These are phyloP conservation scores for Leucozona laternaria DNA, from an alignment of 2,888 invertebrate genomes.

Conservation along the genomic window DNA sequence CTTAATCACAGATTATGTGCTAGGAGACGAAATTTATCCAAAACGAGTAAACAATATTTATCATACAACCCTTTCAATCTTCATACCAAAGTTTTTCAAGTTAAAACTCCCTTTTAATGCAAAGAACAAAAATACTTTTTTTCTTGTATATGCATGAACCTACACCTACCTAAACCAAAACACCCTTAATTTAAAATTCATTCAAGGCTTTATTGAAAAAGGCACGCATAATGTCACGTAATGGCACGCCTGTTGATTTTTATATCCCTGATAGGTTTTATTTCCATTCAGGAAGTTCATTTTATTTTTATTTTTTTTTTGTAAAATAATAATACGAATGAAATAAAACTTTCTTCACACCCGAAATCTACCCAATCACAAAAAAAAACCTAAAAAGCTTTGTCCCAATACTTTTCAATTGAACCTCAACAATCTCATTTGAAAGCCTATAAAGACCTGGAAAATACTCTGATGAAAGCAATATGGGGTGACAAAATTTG, in stretches of 20 bases:
- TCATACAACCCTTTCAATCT: no score
- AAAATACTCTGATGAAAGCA: neutral
- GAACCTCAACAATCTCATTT: slow-evolving; percentile 11
- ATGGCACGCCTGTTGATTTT: slow-evolving; percentile 11
- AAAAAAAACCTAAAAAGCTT: neutral
- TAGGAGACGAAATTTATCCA: neutral
- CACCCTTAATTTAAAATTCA: slow-evolving; percentile 1
- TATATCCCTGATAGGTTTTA: neutral
- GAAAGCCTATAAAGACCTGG: slow-evolving; percentile 3
- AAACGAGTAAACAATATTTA: no score
- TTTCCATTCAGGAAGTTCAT: no score
- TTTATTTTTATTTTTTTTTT: neutral
- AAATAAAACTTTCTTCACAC: slow-evolving; percentile 2
- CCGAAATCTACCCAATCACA: neutral
- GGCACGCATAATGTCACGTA: neutral
- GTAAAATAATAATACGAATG: neutral
- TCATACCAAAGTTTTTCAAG: neutral
- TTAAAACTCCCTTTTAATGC: neutral
- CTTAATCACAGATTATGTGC: no score
- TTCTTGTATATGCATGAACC: no score
- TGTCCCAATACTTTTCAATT: slow-evolving; percentile 28
- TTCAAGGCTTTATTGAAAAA: neutral
- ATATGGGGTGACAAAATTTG: slow-evolving; percentile 45
- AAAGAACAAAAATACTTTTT: no score
- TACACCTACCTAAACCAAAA: neutral